Evolutionary conservation across 2,113 vertebrate species (phyloP).

Genomic region (Chloebia gouldiae): DNA sequence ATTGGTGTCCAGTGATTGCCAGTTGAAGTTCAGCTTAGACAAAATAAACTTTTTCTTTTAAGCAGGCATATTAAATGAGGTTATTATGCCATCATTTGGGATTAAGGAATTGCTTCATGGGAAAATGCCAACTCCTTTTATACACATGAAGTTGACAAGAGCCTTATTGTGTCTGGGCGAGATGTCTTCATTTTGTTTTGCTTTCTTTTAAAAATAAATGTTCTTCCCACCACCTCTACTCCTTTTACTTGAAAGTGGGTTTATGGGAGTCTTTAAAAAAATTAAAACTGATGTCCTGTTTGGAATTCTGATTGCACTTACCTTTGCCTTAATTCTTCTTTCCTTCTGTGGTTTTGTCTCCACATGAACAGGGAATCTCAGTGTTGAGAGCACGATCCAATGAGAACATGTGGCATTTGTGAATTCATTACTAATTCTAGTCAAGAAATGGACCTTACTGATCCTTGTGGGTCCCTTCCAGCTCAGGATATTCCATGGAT

Average conservation of each 20-base stretch:
- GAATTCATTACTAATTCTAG: not conserved
- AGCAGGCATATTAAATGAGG: constrained; percentile 31
- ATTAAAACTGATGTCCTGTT: not conserved
- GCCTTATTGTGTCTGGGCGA: constrained; percentile 28
- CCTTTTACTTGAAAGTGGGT: not conserved
- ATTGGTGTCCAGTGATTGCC: constrained; percentile 52
- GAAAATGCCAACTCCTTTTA: constrained; percentile 54
- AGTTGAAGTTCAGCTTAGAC: constrained; percentile 38
- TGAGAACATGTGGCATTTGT: not conserved
- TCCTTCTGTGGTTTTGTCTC: not conserved
- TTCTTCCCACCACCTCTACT: not conserved
- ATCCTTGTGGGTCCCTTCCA: not conserved
- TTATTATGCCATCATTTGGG: constrained; percentile 63
- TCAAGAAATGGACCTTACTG: not conserved
- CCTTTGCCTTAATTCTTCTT: not conserved
- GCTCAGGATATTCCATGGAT: not conserved
- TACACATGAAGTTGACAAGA: constrained; percentile 17
- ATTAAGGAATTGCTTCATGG: constrained; percentile 62
- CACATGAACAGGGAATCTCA: not conserved
- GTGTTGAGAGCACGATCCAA: not conserved
- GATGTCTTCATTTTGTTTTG: constrained; percentile 42
- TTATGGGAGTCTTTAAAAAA: not conserved
- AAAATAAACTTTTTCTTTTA: constrained; percentile 60
- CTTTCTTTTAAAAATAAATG: not conserved
- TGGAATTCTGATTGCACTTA: not conserved